A percentile compares a stretch with the other conserved stretches of the same genome.
Conservation (phyloP, 2,888 invertebrate species). For the Sialis lutaria region DNA sequence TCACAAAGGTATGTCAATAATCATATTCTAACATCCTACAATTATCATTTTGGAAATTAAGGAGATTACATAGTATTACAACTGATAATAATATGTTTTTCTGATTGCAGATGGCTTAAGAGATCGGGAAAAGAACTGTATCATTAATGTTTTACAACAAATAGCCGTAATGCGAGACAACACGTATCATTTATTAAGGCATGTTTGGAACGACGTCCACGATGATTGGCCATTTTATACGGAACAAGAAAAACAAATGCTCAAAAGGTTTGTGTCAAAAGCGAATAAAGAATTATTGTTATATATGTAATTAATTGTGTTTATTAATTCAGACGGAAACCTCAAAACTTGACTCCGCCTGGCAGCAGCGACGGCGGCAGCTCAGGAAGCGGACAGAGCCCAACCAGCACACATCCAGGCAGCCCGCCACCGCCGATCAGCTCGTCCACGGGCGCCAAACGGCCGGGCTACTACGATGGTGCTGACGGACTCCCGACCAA, state of each 20-base stretch:
- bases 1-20: conserved; percentile 46
- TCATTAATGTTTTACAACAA: conserved; percentile 63
- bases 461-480: conserved; percentile 43
- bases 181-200: conserved; percentile 70
- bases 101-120: conserved; percentile 61
- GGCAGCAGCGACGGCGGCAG: conserved; percentile 67
- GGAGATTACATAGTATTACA: neutral
- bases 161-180: conserved; percentile 75
- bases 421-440: conserved; percentile 46
- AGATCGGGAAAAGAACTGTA: conserved; percentile 60
- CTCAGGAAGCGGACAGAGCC: conserved; percentile 64
- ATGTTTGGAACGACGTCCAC: conserved; percentile 84
- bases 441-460: conserved; percentile 29
- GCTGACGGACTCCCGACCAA: conserved; percentile 43
- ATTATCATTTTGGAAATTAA: no score
- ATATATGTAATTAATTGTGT: neutral
- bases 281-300: conserved; percentile 1
- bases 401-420: conserved; percentile 53
- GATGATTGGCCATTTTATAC: conserved; percentile 90
- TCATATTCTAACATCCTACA: neutral
- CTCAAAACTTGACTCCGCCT: conserved; percentile 79
- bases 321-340: conserved; percentile 50
- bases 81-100: neutral
- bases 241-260: conserved; percentile 72
- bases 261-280: conserved; percentile 48